Percentiles rank a stretch among this genome's conserved stretches.
phyloP scores from a whole-genome alignment of 1,140 invertebrate genomes.

The Artemia franciscana region DNA sequence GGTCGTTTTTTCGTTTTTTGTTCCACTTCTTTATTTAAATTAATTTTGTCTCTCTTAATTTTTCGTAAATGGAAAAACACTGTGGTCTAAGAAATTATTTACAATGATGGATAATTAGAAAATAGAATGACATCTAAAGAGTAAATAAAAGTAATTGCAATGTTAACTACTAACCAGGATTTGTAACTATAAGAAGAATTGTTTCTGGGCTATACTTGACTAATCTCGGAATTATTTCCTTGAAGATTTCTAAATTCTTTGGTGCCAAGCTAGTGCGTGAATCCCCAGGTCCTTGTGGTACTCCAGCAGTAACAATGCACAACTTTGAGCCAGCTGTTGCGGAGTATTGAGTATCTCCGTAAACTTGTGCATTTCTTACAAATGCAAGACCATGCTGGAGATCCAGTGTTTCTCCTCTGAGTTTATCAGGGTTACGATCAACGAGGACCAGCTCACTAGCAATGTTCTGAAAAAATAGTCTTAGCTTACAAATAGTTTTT shows the following conservation, averaged over 20 bases:
- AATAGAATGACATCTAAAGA: neutral
- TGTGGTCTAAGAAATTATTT: neutral
- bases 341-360: conserved; percentile 49
- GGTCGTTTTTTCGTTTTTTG: too few relatives aligned
- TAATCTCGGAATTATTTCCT: conserved; percentile 52
- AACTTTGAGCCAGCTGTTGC: conserved; percentile 51
- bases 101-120: neutral
- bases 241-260: conserved; percentile 68
- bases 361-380: conserved; percentile 48
- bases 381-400: conserved; percentile 66
- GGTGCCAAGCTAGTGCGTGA: conserved; percentile 55
- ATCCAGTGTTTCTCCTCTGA: conserved; percentile 70
- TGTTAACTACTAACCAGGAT: conserved; percentile 35
- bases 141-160: too few relatives aligned
- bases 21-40: too few relatives aligned
- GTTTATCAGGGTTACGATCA: conserved; percentile 49
- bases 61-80: too few relatives aligned
- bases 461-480: conserved; percentile 37
- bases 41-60: too few relatives aligned
- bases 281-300: conserved; percentile 64
- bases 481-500: too few relatives aligned
- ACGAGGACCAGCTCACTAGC: conserved; percentile 56
- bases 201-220: conserved; percentile 65
- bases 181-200: conserved; percentile 65
- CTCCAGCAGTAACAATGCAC: conserved; percentile 69